Percentiles rank a stretch among this genome's conserved stretches.
These are phyloP conservation scores for Cerceris ruficornis DNA, from an alignment of 2,888 invertebrate genomes.

Conservation along the genomic window DNA sequence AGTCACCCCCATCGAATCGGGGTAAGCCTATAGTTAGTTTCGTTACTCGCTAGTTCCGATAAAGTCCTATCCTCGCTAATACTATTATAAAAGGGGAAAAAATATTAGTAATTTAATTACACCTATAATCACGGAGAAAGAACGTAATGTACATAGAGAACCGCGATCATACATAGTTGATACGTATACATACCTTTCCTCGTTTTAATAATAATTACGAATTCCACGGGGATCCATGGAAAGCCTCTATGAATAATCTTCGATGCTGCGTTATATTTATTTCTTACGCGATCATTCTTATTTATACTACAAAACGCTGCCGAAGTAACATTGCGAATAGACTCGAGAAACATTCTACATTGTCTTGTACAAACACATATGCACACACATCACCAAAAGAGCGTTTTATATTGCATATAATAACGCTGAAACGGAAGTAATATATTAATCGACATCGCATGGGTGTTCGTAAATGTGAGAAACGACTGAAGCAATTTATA, in stretches of 20 bases:
- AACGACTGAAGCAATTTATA: constrained; percentile 19
- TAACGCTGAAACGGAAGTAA: neutral
- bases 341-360: constrained; percentile 3
- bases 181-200: too few relatives aligned
- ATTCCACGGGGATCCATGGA: too few relatives aligned
- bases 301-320: neutral
- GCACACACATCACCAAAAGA: neutral
- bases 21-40: neutral
- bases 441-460: neutral
- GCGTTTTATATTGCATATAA: too few relatives aligned
- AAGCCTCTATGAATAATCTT: too few relatives aligned
- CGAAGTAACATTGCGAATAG: neutral
- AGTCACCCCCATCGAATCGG: neutral
- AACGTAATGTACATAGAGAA: too few relatives aligned
- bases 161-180: too few relatives aligned
- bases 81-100: neutral
- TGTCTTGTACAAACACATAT: neutral
- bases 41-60: constrained; percentile 18
- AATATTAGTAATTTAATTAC: too few relatives aligned
- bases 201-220: neutral
- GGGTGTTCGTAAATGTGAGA: neutral
- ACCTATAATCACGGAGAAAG: too few relatives aligned
- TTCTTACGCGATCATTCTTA: neutral
- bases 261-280: too few relatives aligned
- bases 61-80: constrained; percentile 44